phyloP scores from a whole-genome alignment of 2,113 vertebrate species.

The Muntiacus reevesi region DNA sequence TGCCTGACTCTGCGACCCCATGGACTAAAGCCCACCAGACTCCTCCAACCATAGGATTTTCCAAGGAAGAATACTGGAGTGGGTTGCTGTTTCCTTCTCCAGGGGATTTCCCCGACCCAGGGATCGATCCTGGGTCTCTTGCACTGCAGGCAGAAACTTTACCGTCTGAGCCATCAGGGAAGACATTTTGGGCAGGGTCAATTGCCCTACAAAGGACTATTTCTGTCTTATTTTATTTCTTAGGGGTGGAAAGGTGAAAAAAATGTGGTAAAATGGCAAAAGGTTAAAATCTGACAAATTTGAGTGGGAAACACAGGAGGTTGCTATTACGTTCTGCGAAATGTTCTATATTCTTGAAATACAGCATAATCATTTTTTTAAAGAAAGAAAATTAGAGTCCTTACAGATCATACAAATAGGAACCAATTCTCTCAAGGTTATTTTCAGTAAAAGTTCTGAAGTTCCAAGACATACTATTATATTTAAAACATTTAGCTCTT shows the following conservation, averaged over 20 bases:
- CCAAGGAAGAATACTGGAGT: not conserved
- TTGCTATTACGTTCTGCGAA: not conserved
- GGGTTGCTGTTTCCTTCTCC: not conserved
- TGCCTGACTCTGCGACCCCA: not conserved
- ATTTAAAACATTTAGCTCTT: not conserved
- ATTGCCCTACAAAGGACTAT: not conserved
- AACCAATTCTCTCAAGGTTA: not conserved
- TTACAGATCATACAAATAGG: not conserved
- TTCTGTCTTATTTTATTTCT: not conserved
- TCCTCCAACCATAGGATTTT: not conserved
- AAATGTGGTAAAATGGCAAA: slow-evolving; percentile 9
- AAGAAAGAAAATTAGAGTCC: not conserved
- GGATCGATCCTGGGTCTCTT: not conserved
- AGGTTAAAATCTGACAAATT: not conserved
- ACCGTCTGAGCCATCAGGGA: not conserved
- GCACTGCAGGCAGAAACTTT: not conserved
- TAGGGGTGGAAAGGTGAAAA: not conserved
- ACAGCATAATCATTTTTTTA: not conserved
- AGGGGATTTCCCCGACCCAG: not conserved
- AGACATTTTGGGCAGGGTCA: not conserved
- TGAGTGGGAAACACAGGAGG: not conserved
- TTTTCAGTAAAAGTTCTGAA: not conserved
- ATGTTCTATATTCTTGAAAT: not conserved
- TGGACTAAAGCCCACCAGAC: not conserved
- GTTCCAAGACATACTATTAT: not conserved